phyloP scores from a whole-genome alignment of 2,113 vertebrate genomes.

The Forbesichthys papilliferus region DNA sequence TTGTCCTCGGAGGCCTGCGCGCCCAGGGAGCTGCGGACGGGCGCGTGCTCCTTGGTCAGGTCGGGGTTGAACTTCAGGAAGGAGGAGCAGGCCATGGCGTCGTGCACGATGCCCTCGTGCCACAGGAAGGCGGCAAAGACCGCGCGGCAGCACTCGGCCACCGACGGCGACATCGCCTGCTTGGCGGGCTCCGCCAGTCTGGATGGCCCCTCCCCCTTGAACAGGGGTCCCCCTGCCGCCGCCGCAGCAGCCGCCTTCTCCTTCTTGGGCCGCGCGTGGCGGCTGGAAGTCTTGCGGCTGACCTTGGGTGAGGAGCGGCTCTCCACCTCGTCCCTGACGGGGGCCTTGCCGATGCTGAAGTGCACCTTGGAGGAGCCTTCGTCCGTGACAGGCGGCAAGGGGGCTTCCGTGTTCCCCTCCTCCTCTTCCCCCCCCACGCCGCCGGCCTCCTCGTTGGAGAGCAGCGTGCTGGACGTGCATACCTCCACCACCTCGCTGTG shows the following conservation, averaged over 20 bases:
- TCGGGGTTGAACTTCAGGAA: slow-evolving; percentile 98
- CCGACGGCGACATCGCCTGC: slow-evolving; percentile 97
- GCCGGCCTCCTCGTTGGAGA: slow-evolving; percentile 85
- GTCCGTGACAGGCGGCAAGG: slow-evolving; percentile 24
- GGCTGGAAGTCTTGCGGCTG: slow-evolving; percentile 89
- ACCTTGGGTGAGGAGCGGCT: slow-evolving; percentile 94
- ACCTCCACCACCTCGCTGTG: slow-evolving; percentile 98
- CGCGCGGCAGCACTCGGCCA: slow-evolving; percentile 93
- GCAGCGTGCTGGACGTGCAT: slow-evolving; percentile 91
- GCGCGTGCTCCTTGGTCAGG: slow-evolving; percentile 95
- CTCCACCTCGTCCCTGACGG: slow-evolving; percentile 91
- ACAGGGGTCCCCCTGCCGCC: slow-evolving; percentile 78
- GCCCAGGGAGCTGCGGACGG: slow-evolving; percentile 89
- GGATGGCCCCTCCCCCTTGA: slow-evolving; percentile 85
- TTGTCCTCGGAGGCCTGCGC: slow-evolving; percentile 89
- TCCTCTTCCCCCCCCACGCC: slow-evolving; percentile 27
- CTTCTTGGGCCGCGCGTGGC: slow-evolving; percentile 93
- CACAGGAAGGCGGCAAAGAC: slow-evolving; percentile 96
- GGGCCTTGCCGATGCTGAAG: slow-evolving; percentile 98
- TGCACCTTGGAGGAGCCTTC: slow-evolving; percentile 92
- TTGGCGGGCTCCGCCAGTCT: slow-evolving; percentile 91
- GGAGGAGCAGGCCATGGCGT: slow-evolving; percentile 98
- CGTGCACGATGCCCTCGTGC: slow-evolving; percentile 98
- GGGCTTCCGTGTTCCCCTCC: no score
- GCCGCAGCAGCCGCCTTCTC: slow-evolving; percentile 79